Percentiles rank a stretch among this genome's conserved stretches.
Conservation (phyloP, 2,797 vertebrate genomes). For the Brachymystax lenok region DNA sequence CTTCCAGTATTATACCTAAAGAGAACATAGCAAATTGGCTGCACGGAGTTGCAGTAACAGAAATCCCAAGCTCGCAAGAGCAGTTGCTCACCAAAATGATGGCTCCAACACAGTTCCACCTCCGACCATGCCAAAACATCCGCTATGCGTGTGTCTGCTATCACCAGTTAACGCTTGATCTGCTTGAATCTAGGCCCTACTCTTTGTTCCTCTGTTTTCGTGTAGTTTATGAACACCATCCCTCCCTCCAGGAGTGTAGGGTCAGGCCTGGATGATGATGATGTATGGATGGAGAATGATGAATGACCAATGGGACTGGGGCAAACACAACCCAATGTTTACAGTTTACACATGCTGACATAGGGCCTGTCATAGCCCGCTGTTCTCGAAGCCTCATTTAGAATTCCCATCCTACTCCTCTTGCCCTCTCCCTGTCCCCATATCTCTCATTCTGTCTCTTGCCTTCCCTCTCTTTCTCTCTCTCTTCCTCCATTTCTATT, state of each 20-base stretch:
- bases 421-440: not conserved
- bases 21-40: too few relatives aligned
- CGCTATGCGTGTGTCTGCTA: too few relatives aligned
- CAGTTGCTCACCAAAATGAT: too few relatives aligned
- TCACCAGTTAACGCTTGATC: too few relatives aligned
- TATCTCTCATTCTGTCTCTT: not conserved
- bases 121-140: too few relatives aligned
- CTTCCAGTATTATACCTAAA: too few relatives aligned
- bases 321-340: constrained; percentile 27
- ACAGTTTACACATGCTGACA: constrained; percentile 38
- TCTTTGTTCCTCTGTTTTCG: not conserved
- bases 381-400: not conserved
- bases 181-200: not conserved
- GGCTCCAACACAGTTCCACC: too few relatives aligned
- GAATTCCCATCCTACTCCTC: not conserved
- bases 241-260: not conserved
- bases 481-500: too few relatives aligned
- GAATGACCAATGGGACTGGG: constrained; percentile 32
- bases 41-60: too few relatives aligned
- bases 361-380: constrained; percentile 33
- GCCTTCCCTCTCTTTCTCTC: too few relatives aligned
- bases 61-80: too few relatives aligned
- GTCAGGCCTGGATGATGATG: constrained; percentile 10
- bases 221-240: constrained; percentile 12
- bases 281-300: constrained; percentile 31